Percentiles rank a stretch among this genome's conserved stretches.
Conservation (phyloP, 2,888 invertebrate genomes). For the Aphelenchoides bicaudatus region DNA sequence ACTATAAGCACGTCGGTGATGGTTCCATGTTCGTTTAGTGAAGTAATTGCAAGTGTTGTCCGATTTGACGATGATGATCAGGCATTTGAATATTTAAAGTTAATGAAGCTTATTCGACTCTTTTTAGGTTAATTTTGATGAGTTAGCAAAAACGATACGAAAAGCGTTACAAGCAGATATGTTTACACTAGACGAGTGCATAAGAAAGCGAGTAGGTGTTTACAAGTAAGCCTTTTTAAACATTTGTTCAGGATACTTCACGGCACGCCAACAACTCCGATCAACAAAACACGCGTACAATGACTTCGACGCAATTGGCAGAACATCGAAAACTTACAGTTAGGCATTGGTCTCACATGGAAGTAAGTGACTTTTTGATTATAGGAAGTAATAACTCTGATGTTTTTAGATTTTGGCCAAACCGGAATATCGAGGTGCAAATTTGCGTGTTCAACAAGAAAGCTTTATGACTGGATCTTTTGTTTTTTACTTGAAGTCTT, state of each 20-base stretch:
- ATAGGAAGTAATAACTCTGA: too few relatives aligned
- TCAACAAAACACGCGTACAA: slow-evolving; percentile 15
- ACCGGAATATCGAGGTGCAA: slow-evolving; percentile 20
- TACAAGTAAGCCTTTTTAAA: not conserved
- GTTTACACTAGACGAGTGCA: slow-evolving; percentile 23
- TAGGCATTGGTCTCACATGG: slow-evolving; percentile 20
- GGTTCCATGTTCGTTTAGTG: slow-evolving; percentile 21
- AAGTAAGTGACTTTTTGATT: too few relatives aligned
- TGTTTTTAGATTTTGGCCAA: slow-evolving; percentile 23
- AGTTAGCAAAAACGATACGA: not conserved
- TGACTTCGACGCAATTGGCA: slow-evolving; percentile 23
- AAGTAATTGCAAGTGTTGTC: not conserved
- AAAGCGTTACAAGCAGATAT: slow-evolving; percentile 22
- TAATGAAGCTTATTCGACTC: not conserved
- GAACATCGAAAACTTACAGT: slow-evolving; percentile 27
- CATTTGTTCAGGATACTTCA: not conserved
- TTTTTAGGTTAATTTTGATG: not conserved
- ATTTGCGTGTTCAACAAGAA: slow-evolving; percentile 10
- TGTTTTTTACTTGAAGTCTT: not conserved
- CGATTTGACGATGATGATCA: slow-evolving; percentile 7
- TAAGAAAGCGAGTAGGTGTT: too few relatives aligned
- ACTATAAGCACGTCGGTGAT: slow-evolving; percentile 12
- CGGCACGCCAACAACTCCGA: not conserved
- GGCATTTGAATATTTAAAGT: not conserved
- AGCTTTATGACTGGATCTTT: slow-evolving; percentile 7